Evolutionary conservation across 1,140 invertebrate genomes (phyloP), one percentile per base, ranked within the genome.

Genomic region (Ceratoteleas bidentatus): DNA sequence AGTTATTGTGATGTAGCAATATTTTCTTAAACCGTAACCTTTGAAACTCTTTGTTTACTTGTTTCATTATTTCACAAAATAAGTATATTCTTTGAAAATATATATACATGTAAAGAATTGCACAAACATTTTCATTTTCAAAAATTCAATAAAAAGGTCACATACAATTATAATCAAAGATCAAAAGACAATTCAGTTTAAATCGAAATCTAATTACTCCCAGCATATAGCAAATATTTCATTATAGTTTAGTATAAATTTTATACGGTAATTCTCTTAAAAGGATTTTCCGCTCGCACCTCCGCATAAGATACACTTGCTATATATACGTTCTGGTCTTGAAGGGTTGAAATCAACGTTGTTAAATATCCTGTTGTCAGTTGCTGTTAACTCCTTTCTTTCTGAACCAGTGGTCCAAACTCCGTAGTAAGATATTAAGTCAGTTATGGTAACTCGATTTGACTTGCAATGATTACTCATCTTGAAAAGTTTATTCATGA

Each of bases 371-470:
- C 36, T 65, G 53, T 58, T 74, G 61, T 74, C 70, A 58, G 70
- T 58, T 65, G 45, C 60, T 65, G 57, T 74, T 57, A 65, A 36
- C 54, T 65, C 53, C 33, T 74, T 65, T 74, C 70, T 74, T 74
- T 74, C 61, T 65, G 61, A 74, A 49, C 34, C 60, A 74, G 52
- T 74, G 70, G 53, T 65, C 58, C 70, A 65, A 58, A 74, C 14
- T 74, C 32, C 16, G 69, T 57, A 56, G 38, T 62, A 73, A 73
- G 53, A 74, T 65, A 74, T 74, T 74, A 65, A 64, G 70, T 74
- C 61, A 74, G 53, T 65, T 64, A 65, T 74, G 43, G 57, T 62
- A 65, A 74, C 61, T 65, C 53, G 53, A 64, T 65, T 74, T 65
- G 33, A 65, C 70, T 47, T 58, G 52, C 13, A 65, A 65, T 65